Evolutionary conservation across 1,140 invertebrate species (phyloP).

Genomic region (Nephotettix cincticeps): DNA sequence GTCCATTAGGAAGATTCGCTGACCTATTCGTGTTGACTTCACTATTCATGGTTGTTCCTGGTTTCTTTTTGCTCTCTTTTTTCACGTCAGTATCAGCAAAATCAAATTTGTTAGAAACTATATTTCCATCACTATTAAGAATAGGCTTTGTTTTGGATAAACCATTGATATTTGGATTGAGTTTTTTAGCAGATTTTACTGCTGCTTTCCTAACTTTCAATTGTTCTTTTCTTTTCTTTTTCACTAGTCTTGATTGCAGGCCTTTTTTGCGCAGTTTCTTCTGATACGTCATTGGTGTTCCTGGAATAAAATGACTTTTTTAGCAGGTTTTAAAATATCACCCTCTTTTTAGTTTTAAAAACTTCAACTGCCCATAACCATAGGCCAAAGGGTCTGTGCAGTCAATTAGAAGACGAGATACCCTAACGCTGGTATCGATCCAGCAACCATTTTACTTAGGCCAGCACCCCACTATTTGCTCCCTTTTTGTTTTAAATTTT

Average conservation of each 20-base stretch:
- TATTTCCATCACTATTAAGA: conserved; percentile 29
- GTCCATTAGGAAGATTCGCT: neutral
- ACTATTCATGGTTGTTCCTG: conserved; percentile 24
- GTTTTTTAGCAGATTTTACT: neutral
- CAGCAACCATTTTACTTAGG: too few relatives aligned
- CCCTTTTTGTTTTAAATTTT: too few relatives aligned
- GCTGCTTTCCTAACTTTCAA: conserved; percentile 23
- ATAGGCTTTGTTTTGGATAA: conserved; percentile 22
- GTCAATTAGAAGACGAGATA: too few relatives aligned
- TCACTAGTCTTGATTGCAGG: conserved; percentile 32
- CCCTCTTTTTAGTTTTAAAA: too few relatives aligned
- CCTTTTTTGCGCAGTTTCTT: conserved; percentile 29
- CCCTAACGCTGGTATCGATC: too few relatives aligned
- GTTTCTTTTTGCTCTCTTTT: conserved; percentile 6
- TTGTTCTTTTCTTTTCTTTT: conserved; percentile 35
- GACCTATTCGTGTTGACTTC: neutral
- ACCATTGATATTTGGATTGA: conserved; percentile 11
- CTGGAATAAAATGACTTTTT: conserved; percentile 23
- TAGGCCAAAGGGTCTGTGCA: too few relatives aligned
- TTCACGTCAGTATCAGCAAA: conserved; percentile 29
- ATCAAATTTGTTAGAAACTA: conserved; percentile 34
- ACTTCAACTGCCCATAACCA: too few relatives aligned
- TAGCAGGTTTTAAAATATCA: too few relatives aligned
- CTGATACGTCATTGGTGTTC: conserved; percentile 16
- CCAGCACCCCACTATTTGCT: too few relatives aligned